These are phyloP conservation scores for Melinopterus prodromus DNA, from an alignment of 2,888 invertebrate genomes.

Conservation along the genomic window DNA sequence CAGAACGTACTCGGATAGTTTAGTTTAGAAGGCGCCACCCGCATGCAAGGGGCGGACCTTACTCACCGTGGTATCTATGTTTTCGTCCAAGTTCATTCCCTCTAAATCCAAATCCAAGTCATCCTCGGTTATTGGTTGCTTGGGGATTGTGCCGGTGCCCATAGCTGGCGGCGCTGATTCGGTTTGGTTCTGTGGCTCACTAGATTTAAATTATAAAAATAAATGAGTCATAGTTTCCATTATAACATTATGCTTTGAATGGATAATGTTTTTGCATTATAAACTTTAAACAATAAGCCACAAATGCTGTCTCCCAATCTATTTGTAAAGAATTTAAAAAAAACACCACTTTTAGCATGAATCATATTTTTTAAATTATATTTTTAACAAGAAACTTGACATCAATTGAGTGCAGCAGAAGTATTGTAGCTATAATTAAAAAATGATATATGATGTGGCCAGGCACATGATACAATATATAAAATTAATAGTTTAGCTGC, in stretches of 20 bases:
- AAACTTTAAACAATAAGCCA: too few relatives aligned
- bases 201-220: not conserved
- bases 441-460: too few relatives aligned
- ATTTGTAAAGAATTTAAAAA: too few relatives aligned
- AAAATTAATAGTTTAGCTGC: too few relatives aligned
- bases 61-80: slow-evolving; percentile 77
- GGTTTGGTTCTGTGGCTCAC: not conserved
- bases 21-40: not conserved
- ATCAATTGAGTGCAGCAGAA: too few relatives aligned
- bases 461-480: too few relatives aligned
- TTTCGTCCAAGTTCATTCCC: slow-evolving; percentile 81
- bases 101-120: slow-evolving; percentile 88
- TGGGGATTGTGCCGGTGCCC: slow-evolving; percentile 6
- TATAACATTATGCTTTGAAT: not conserved
- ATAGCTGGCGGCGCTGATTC: not conserved
- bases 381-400: too few relatives aligned
- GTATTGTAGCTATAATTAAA: too few relatives aligned
- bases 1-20: not conserved
- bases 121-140: slow-evolving; percentile 54
- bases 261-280: not conserved
- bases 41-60: not conserved
- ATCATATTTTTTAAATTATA: too few relatives aligned
- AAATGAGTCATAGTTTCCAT: not conserved
- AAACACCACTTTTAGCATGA: too few relatives aligned
- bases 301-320: too few relatives aligned